A percentile compares a stretch with the other conserved stretches of the same genome.
phyloP scores from a whole-genome alignment of 1,140 invertebrate species.

The Pissodes strobi region DNA sequence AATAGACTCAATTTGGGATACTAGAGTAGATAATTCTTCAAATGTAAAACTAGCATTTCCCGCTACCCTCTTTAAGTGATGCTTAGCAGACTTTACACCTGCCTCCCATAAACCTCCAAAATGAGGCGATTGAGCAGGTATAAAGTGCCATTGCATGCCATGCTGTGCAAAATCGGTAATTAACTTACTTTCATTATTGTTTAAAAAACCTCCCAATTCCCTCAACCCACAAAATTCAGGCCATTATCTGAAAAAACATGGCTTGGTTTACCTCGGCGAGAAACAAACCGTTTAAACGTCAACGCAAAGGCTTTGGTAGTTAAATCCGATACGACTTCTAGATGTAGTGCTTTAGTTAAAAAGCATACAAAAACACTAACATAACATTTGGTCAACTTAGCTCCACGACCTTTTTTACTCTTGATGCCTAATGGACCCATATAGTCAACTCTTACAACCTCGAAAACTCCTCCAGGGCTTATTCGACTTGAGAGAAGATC shows the following conservation, averaged over 20 bases:
- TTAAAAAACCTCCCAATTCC: background rate
- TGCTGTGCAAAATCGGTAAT: background rate
- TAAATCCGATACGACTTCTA: constrained; percentile 48
- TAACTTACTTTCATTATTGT: background rate
- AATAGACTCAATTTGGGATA: no score
- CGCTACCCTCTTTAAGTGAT: constrained; percentile 44
- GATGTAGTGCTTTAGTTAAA: constrained; percentile 45
- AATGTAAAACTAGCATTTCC: constrained; percentile 22
- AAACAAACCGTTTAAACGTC: constrained; percentile 46
- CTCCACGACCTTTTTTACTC: constrained; percentile 35
- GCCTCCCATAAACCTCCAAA: constrained; percentile 57
- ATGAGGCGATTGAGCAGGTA: constrained; percentile 52
- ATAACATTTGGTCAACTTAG: constrained; percentile 36
- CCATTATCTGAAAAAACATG: constrained; percentile 42
- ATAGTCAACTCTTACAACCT: constrained; percentile 48
- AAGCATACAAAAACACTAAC: constrained; percentile 48
- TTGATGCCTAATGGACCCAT: constrained; percentile 45
- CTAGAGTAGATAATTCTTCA: no score
- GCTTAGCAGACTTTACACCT: constrained; percentile 52
- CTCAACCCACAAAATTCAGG: constrained; percentile 32
- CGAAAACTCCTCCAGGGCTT: constrained; percentile 42
- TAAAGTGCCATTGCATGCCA: constrained; percentile 30
- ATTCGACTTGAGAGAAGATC: constrained; percentile 47
- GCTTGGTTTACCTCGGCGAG: constrained; percentile 40
- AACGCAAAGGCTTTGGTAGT: constrained; percentile 39